Conservation (phyloP, 1,140 invertebrate species). For the Mizuhopecten yessoensis region DNA sequence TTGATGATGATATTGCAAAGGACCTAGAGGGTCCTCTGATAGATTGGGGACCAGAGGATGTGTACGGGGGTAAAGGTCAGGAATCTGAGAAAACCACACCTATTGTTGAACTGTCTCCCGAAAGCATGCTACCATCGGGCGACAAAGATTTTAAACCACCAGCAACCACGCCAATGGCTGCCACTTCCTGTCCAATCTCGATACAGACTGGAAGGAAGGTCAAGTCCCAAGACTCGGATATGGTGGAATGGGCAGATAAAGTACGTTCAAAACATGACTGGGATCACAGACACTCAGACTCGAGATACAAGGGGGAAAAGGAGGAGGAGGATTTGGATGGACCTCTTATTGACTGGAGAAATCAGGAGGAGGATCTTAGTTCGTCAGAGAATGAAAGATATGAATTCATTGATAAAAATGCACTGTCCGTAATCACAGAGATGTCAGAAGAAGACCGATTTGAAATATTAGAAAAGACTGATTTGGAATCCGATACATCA, state of each 20-base stretch:
- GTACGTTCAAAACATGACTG: background rate
- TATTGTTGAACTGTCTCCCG: background rate
- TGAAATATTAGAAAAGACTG: slow-evolving; percentile 80
- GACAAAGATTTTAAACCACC: background rate
- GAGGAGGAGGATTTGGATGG: slow-evolving; percentile 87
- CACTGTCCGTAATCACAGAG: slow-evolving; percentile 80
- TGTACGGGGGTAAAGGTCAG: slow-evolving; percentile 75
- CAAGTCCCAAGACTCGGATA: background rate
- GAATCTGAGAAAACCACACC: background rate
- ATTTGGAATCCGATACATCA: slow-evolving; percentile 75
- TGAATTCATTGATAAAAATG: slow-evolving; percentile 79
- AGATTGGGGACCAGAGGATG: slow-evolving; percentile 78
- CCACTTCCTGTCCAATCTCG: background rate
- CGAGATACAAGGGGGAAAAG: slow-evolving; percentile 61
- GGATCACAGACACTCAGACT: slow-evolving; percentile 11
- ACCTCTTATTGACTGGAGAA: slow-evolving; percentile 61
- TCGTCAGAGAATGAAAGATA: slow-evolving; percentile 78
- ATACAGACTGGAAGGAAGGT: background rate
- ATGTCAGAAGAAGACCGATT: slow-evolving; percentile 80
- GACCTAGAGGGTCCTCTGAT: slow-evolving; percentile 58
- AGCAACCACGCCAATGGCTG: background rate
- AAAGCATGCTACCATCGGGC: background rate
- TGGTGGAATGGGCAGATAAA: slow-evolving; percentile 9
- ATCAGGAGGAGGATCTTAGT: slow-evolving; percentile 78
- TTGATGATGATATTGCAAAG: slow-evolving; percentile 87